A percentile compares a stretch with the other conserved stretches of the same genome.
Conservation (phyloP, 2,888 invertebrate species). For the Drosophila mercatorum region DNA sequence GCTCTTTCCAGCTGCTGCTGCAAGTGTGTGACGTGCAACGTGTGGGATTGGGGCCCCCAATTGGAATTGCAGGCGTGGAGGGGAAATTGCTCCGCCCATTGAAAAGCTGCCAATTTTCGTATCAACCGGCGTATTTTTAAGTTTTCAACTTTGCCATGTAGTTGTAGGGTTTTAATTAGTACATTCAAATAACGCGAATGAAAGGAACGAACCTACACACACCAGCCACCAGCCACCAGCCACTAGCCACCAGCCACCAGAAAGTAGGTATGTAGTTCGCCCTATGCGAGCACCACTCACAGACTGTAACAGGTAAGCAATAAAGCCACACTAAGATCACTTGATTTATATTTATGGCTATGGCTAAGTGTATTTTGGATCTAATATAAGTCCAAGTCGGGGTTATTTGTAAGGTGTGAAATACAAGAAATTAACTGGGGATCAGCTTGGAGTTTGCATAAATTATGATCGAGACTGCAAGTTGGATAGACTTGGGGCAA, state of each 20-base stretch:
- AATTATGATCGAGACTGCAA: not conserved
- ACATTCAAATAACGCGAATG: slow-evolving; percentile 50
- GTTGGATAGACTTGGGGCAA: not conserved
- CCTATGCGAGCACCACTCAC: not conserved
- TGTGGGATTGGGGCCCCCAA: slow-evolving; percentile 52
- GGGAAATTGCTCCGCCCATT: slow-evolving; percentile 73
- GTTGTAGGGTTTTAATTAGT: slow-evolving; percentile 71
- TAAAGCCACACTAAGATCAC: not conserved
- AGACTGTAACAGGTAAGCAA: slow-evolving; percentile 6
- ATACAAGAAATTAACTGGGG: not conserved
- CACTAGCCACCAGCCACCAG: too few species aligned
- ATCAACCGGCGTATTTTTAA: slow-evolving; percentile 57
- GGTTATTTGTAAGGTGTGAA: not conserved
- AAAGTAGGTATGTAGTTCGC: slow-evolving; percentile 5
- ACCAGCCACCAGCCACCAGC: not conserved
- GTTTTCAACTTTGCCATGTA: slow-evolving; percentile 58
- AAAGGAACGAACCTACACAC: slow-evolving; percentile 15
- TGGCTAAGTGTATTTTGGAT: not conserved
- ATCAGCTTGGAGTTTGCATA: not conserved
- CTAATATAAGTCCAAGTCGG: not conserved
- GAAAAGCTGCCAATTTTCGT: slow-evolving; percentile 48
- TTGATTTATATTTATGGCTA: slow-evolving; percentile 1
- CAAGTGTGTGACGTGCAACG: slow-evolving; percentile 28
- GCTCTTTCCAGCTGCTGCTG: slow-evolving; percentile 62
- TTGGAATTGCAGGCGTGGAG: slow-evolving; percentile 46